A percentile compares a stretch with the other conserved stretches of the same genome.
Evolutionary conservation across 2,113 vertebrate genomes (phyloP).

Genomic region (Setophaga coronata): DNA sequence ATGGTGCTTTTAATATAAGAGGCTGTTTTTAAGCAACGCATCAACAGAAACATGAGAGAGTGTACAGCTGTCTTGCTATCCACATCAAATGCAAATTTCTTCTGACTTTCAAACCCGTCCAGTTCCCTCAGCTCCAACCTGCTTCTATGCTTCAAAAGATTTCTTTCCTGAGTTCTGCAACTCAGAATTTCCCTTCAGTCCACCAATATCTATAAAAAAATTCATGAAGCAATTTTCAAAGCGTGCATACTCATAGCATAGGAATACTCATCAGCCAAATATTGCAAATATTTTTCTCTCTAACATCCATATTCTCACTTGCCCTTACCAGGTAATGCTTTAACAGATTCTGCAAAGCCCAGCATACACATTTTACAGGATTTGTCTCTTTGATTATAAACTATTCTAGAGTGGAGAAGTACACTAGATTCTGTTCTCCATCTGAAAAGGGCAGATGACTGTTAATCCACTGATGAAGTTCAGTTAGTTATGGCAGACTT

Average conservation of each 20-base stretch:
- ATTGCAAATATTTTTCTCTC: background rate
- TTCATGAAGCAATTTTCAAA: background rate
- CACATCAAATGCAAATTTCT: background rate
- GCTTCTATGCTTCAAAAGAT: background rate
- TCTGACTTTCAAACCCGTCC: background rate
- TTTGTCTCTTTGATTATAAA: background rate
- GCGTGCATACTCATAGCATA: background rate
- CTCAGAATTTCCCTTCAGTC: background rate
- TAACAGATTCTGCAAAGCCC: background rate
- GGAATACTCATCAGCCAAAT: background rate
- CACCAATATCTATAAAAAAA: background rate
- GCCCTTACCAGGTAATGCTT: background rate
- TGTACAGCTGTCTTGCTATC: background rate
- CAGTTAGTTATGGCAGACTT: background rate
- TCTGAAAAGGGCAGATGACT: background rate
- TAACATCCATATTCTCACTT: background rate
- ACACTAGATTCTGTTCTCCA: background rate
- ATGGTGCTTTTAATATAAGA: background rate
- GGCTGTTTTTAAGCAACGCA: background rate
- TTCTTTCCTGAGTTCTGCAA: background rate
- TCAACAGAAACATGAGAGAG: background rate
- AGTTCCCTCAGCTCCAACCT: background rate
- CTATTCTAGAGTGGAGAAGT: background rate
- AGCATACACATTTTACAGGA: background rate
- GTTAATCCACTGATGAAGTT: background rate